Base-by-base conservation (phyloP, 2,113 vertebrate genomes). In the Rhinoderma darwinii region DNA sequence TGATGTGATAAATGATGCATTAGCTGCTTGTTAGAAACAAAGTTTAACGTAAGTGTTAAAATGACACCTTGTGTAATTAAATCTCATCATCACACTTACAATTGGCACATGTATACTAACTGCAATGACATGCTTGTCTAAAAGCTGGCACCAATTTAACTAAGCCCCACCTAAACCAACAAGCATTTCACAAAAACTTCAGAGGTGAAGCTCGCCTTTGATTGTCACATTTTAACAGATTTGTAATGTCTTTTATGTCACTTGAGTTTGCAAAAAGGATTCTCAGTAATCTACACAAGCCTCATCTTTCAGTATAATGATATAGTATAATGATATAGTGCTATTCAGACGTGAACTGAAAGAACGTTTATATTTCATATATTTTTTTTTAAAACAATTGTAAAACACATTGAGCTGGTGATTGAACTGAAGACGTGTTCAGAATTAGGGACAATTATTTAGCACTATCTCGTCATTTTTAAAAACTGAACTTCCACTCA, bases 1-100 rank as follows among this genome's bases (percentile, higher is more conserved):
- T 74, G 68, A 87, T 82, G 86, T 82, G 79, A 74, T 74, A 82
- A 87, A 82, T 87, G 79, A 87, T n/a, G 54, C 66, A 81, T 86
- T 86, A 82, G 79, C 54, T 44, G 70, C 78, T 87, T 87, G 86
- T 75, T 87, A 87, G 50, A 86, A 39, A 47, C 86, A 74, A n/a
- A 82, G 78, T 87, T 87, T 75, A 87, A 82, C 54, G 27, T 56
- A 47, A 82, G 79, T 82, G 86, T 63, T 50, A 82, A 87, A 87
- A 66, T 87, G 54, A 82, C 86, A 75, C 86, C 77, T 82, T 32
- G 32, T 44, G 79, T 63, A 73, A 87, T 87, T 87, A 73, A 44
- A 75, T 73, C 78, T 87, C 51, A 75, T 73, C 32, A 87, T 87
- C 78, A 51, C 85, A 74, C 85, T 82, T 72, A 54, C 39, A 87